These are phyloP conservation scores for Eurypyga helias DNA, from an alignment of 2,113 vertebrate genomes.

Conservation along the genomic window DNA sequence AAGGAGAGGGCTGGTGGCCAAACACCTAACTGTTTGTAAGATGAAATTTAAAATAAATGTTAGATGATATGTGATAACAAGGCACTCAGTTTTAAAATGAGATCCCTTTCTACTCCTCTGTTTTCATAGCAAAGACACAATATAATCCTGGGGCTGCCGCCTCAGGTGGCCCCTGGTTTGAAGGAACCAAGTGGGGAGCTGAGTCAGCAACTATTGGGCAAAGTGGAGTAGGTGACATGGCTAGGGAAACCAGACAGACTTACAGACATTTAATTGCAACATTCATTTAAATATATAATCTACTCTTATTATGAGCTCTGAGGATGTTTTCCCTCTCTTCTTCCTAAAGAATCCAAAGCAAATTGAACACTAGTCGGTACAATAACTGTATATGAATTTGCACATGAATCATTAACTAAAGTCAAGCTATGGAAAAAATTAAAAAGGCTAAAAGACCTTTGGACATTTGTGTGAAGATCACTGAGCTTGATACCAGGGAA, in stretches of 20 bases:
- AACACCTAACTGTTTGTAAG: not conserved
- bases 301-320: not conserved
- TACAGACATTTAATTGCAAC: not conserved
- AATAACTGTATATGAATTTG: slow-evolving; percentile 36
- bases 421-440: slow-evolving; percentile 13
- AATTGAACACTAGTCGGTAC: slow-evolving; percentile 1
- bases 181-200: not conserved
- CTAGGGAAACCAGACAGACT: not conserved
- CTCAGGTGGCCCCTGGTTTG: not conserved
- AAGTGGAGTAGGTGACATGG: not conserved
- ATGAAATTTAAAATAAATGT: not conserved
- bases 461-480: slow-evolving; percentile 33
- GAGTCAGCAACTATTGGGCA: not conserved
- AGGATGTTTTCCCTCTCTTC: not conserved
- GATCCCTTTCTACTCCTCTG: not conserved
- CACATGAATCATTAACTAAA: slow-evolving; percentile 60
- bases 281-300: not conserved
- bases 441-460: not conserved
- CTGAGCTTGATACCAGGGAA: not conserved
- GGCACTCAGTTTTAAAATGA: not conserved
- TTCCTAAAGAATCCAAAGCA: slow-evolving; percentile 37
- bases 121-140: not conserved
- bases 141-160: not conserved
- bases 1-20: not conserved
- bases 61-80: not conserved